These are phyloP conservation scores for Orussus abietinus DNA, from an alignment of 1,140 invertebrate species.

Conservation along the genomic window DNA sequence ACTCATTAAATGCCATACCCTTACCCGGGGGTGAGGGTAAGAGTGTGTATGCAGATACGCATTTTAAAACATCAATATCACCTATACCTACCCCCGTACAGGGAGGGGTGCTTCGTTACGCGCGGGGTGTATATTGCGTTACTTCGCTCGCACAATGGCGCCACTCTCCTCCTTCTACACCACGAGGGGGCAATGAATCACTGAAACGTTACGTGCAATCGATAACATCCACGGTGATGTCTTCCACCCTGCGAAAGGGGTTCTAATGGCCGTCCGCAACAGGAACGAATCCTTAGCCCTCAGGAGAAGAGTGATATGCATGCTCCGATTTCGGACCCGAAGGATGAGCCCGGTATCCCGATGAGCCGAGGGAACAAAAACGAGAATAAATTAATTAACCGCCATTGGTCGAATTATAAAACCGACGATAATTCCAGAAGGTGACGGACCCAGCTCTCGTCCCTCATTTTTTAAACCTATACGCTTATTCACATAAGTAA, in stretches of 20 bases:
- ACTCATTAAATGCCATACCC: conserved; percentile 47
- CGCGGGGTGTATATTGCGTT: conserved; percentile 41
- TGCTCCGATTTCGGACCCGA: neutral
- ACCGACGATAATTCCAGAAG: no score
- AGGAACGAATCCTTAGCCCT: neutral
- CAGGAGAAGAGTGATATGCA: neutral
- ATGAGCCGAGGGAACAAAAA: no score
- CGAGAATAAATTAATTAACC: no score
- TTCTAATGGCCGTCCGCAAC: neutral
- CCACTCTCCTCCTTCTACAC: conserved; percentile 21
- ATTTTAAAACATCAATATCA: conserved; percentile 49
- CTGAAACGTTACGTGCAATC: conserved; percentile 34
- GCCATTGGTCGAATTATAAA: no score
- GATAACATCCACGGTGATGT: conserved; percentile 27
- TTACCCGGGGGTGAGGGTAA: conserved; percentile 23
- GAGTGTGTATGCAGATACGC: conserved; percentile 40
- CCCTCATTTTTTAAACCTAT: no score
- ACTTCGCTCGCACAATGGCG: conserved; percentile 42
- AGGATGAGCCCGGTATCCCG: neutral
- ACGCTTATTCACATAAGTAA: no score
- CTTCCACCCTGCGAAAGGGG: conserved; percentile 15
- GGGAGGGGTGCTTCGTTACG: conserved; percentile 39
- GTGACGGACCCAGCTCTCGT: no score
- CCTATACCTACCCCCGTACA: no score
- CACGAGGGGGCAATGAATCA: conserved; percentile 41